A percentile compares a stretch with the other conserved stretches of the same genome.
These are phyloP conservation scores for Oreonectes daqikongensis DNA, from an alignment of 2,797 vertebrate species.

Conservation along the genomic window DNA sequence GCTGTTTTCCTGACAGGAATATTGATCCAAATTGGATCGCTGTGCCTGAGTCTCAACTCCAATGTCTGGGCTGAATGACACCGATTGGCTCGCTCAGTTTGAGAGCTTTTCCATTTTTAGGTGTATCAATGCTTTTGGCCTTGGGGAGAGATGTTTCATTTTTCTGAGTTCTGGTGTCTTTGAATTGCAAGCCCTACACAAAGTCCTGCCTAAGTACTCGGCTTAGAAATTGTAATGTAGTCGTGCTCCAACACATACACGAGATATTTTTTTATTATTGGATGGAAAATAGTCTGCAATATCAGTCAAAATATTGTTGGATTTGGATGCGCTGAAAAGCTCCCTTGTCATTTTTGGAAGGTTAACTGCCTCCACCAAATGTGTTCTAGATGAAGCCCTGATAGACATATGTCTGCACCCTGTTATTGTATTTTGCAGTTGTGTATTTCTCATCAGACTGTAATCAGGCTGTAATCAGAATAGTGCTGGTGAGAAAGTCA, in stretches of 20 bases:
- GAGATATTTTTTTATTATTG: neutral
- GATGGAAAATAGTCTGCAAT: neutral
- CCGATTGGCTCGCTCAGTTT: slow-evolving; percentile 14
- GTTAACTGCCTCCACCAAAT: slow-evolving; percentile 19
- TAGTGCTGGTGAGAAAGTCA: slow-evolving; percentile 32
- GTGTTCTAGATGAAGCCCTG: slow-evolving; percentile 23
- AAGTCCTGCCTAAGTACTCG: slow-evolving; percentile 5
- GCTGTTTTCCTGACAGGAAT: slow-evolving; percentile 27
- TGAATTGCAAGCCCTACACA: slow-evolving; percentile 5
- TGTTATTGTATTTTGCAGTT: slow-evolving; percentile 45
- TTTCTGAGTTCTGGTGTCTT: slow-evolving; percentile 40
- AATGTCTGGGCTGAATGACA: slow-evolving; percentile 28
- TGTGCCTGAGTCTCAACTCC: slow-evolving; percentile 14
- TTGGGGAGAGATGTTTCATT: slow-evolving; percentile 30
- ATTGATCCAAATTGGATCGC: slow-evolving; percentile 35
- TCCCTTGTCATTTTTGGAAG: slow-evolving; percentile 18
- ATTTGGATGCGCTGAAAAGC: neutral
- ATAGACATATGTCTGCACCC: slow-evolving; percentile 29
- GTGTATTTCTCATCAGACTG: slow-evolving; percentile 46
- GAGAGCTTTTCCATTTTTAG: slow-evolving; percentile 40
- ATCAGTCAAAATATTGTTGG: neutral
- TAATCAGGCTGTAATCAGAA: slow-evolving; percentile 42
- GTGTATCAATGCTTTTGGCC: slow-evolving; percentile 24
- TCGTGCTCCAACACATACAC: neutral
- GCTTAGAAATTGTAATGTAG: neutral